phyloP scores from a whole-genome alignment of 2,797 vertebrate genomes.

The Rhincodon typus region DNA sequence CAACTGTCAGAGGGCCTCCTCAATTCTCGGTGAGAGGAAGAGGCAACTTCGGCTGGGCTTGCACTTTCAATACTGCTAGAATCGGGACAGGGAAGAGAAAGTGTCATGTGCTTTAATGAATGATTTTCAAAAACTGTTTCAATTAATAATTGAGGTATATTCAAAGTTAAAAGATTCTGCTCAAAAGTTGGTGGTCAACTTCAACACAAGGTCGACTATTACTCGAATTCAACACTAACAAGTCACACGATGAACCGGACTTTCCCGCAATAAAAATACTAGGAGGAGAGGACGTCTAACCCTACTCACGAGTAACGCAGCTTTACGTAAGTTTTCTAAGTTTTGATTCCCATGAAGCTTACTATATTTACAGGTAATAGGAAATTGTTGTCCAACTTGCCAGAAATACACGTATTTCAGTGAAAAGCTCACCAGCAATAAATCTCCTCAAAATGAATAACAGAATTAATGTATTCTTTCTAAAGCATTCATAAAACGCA shows the following conservation, averaged over 20 bases:
- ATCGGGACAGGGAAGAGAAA: no score
- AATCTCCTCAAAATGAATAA: neutral
- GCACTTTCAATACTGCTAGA: no score
- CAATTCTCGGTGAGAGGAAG: no score
- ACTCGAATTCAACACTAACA: no score
- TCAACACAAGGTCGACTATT: no score
- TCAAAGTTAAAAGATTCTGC: no score
- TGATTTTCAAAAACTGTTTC: no score
- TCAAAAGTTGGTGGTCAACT: no score
- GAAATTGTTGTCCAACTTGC: neutral
- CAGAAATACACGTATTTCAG: neutral
- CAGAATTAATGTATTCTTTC: neutral
- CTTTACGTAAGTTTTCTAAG: neutral
- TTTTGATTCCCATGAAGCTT: neutral
- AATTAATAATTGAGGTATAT: no score
- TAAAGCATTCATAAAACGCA: neutral
- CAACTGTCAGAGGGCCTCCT: neutral
- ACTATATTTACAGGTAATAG: neutral
- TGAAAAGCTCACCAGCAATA: neutral
- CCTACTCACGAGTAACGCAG: neutral
- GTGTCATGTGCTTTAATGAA: no score
- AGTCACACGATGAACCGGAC: neutral
- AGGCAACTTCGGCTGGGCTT: no score
- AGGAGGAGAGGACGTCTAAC: neutral
- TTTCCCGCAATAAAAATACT: neutral